Evolutionary conservation across 2,888 invertebrate genomes (phyloP).

Genomic region (Oxystoma pomonae): DNA sequence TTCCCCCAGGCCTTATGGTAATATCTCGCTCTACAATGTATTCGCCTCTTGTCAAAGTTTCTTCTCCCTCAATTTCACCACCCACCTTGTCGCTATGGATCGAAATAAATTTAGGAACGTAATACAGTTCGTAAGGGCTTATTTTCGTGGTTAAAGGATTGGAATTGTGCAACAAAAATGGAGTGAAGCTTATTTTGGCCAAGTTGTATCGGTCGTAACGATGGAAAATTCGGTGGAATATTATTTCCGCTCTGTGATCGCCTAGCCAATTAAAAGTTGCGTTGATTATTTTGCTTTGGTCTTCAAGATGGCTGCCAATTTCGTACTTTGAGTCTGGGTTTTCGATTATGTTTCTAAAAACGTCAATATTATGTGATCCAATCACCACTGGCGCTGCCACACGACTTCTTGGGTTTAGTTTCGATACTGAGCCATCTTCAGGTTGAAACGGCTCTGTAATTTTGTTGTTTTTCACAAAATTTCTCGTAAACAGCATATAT

Average conservation of each 20-base stretch:
- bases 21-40: conserved; percentile 93
- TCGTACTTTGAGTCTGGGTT: conserved; percentile 91
- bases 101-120: conserved; percentile 73
- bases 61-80: conserved; percentile 90
- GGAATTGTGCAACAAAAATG: conserved; percentile 84
- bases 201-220: conserved; percentile 92
- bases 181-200: conserved; percentile 87
- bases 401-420: conserved; percentile 81
- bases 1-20: conserved; percentile 89
- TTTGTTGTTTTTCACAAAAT: conserved; percentile 81
- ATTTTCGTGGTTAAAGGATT: conserved; percentile 84
- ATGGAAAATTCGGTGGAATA: conserved; percentile 73
- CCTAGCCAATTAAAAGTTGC: conserved; percentile 95
- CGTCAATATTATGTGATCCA: conserved; percentile 83
- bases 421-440: conserved; percentile 58
- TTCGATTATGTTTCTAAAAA: conserved; percentile 86
- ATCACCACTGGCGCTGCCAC: conserved; percentile 92
- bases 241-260: conserved; percentile 64
- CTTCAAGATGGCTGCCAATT: conserved; percentile 90
- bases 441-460: conserved; percentile 81
- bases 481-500: conserved; percentile 78
- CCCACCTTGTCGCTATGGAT: conserved; percentile 68
- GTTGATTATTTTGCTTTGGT: conserved; percentile 91
- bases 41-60: conserved; percentile 74
- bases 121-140: conserved; percentile 64